These are phyloP conservation scores for Trigoniulus corallinus DNA, from an alignment of 1,140 invertebrate species.

Conservation along the genomic window DNA sequence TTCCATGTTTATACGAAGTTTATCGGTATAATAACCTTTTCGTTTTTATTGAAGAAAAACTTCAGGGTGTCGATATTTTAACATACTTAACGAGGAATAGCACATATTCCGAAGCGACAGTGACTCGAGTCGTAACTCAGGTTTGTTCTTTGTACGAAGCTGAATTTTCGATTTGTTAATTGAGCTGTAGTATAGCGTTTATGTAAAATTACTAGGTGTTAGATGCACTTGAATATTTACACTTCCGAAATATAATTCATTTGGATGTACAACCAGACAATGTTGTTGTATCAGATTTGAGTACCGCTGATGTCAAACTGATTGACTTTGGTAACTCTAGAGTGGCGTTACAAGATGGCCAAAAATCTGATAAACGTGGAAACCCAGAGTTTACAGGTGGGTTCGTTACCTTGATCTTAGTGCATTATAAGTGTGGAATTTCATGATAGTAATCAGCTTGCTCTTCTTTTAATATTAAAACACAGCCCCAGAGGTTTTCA, in stretches of 20 bases:
- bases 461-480: constrained; percentile 5
- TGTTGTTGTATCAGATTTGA: constrained; percentile 76
- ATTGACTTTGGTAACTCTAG: constrained; percentile 70
- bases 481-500: constrained; percentile 78
- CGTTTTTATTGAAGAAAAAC: constrained; percentile 63
- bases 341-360: constrained; percentile 48
- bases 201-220: constrained; percentile 37
- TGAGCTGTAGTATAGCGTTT: background rate
- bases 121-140: constrained; percentile 64
- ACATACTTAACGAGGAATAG: constrained; percentile 70
- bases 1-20: constrained; percentile 47
- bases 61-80: constrained; percentile 79
- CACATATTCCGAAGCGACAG: constrained; percentile 78
- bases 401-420: too few species aligned
- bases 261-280: constrained; percentile 92
- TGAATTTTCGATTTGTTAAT: constrained; percentile 2
- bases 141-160: too few species aligned
- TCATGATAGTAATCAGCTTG: constrained; percentile 7
- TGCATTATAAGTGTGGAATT: too few species aligned
- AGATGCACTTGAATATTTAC: constrained; percentile 77
- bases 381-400: constrained; percentile 53
- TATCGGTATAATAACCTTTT: constrained; percentile 8
- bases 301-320: constrained; percentile 57
- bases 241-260: constrained; percentile 81
- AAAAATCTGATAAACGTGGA: constrained; percentile 42